phyloP scores from a whole-genome alignment of 2,888 invertebrate species.

The Cerastoderma edule region DNA sequence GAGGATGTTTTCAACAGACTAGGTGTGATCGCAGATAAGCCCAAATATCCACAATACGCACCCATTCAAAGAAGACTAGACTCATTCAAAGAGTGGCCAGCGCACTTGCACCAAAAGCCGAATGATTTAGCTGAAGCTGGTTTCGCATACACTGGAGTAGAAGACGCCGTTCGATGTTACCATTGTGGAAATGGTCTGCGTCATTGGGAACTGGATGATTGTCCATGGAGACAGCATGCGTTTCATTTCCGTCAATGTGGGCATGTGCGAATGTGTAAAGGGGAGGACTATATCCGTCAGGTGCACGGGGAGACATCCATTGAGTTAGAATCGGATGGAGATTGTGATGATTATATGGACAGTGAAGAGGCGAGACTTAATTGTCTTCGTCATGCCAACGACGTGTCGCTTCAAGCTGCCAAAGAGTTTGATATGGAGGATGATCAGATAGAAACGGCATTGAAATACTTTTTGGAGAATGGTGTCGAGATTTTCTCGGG shows the following conservation, averaged over 20 bases:
- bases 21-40: constrained; percentile 25
- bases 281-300: constrained; percentile 1
- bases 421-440: constrained; percentile 14
- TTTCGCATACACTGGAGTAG: constrained; percentile 22
- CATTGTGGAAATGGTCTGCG: constrained; percentile 16
- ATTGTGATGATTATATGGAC: neutral
- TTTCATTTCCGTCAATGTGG: constrained; percentile 1
- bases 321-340: constrained; percentile 14
- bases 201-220: constrained; percentile 1
- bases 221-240: constrained; percentile 27
- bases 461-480: neutral
- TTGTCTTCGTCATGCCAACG: neutral
- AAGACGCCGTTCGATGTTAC: constrained; percentile 28
- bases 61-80: neutral
- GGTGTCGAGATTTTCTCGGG: neutral
- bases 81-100: constrained; percentile 12
- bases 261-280: constrained; percentile 23
- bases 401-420: neutral
- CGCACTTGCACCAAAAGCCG: neutral
- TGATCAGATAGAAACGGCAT: neutral
- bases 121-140: constrained; percentile 22
- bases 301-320: neutral
- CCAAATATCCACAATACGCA: constrained; percentile 12
- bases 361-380: neutral
- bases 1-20: neutral